phyloP scores from a whole-genome alignment of 2,888 invertebrate genomes.

The Agriopis marginaria region DNA sequence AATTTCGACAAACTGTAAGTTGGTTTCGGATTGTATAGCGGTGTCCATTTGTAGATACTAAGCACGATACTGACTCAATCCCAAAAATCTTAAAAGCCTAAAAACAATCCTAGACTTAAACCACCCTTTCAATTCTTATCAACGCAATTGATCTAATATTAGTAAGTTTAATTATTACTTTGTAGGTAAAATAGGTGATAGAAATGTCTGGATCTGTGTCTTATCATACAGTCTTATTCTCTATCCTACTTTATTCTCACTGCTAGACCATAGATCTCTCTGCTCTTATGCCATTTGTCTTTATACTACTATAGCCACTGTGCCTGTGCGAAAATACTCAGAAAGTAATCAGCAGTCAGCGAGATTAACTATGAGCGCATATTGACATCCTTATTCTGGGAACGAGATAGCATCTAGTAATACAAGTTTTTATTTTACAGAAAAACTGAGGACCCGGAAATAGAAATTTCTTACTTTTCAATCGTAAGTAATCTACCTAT shows the following conservation, averaged over 20 bases:
- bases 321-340: neutral
- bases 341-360: neutral
- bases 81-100: no score
- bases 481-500: slow-evolving; percentile 59
- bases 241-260: no score
- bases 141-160: no score
- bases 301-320: neutral
- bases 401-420: neutral
- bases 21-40: no score
- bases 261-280: neutral
- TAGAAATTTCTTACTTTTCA: slow-evolving; percentile 52
- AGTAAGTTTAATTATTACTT: no score
- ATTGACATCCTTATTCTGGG: neutral
- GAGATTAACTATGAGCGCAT: neutral
- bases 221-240: neutral
- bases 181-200: no score
- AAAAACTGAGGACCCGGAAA: slow-evolving; percentile 31
- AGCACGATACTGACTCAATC: no score
- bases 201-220: neutral
- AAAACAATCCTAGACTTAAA: no score
- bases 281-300: neutral
- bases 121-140: no score
- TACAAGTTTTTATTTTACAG: slow-evolving; percentile 35
- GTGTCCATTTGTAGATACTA: no score
- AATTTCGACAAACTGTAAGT: no score